Base-by-base conservation (phyloP, 2,888 invertebrate species). In the Germaria angustata region DNA sequence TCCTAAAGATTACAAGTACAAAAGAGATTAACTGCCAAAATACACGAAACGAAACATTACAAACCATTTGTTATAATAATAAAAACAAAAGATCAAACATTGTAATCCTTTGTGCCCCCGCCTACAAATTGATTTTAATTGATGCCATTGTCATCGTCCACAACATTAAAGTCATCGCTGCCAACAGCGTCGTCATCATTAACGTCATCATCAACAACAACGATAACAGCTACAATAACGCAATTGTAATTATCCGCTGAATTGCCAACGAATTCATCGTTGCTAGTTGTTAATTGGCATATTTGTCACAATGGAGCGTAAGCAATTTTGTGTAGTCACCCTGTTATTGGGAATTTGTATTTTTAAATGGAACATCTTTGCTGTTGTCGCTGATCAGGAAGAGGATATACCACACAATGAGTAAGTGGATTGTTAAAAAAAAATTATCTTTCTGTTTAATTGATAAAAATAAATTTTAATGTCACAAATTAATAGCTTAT, bases 341-440 rank as follows among this genome's bases (percentile, higher is more conserved):
- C 83, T 91, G 76, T 87, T 87, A 85, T 86, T 90, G 84, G 87
- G 87, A 76, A 81, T 89, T 80, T 87, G 90, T 75, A 75, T 84
- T 85, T 86, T 90, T 69, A 87, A 89, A 87, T 85, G 87, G 84
- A 87, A 88, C 84, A 87, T 88, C 81, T 85, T 86, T 57, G 85
- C 84, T 81, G 89, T 89, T 81, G 82, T 85, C 80, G 90, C 87
- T 55, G 96, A 96, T 92, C 96, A 96, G 92, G 95, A 96, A 89
- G 96, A 96, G 93, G 96, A 96, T 91, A 96, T 96, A 90, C 96
- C 96, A 81, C 96, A 96, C 92, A 95, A 96, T 92, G 96, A 96
- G 96, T 96, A 93, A 96, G 96, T 93, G 32, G 0, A 20, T 39
- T 20, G 2, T 8, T 46, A n/a, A n/a, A n/a, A n/a, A n/a, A n/a